A percentile compares a stretch with the other conserved stretches of the same genome.
phyloP scores from a whole-genome alignment of 1,140 invertebrate species.

The Pseudomyrmex dendroicus region DNA sequence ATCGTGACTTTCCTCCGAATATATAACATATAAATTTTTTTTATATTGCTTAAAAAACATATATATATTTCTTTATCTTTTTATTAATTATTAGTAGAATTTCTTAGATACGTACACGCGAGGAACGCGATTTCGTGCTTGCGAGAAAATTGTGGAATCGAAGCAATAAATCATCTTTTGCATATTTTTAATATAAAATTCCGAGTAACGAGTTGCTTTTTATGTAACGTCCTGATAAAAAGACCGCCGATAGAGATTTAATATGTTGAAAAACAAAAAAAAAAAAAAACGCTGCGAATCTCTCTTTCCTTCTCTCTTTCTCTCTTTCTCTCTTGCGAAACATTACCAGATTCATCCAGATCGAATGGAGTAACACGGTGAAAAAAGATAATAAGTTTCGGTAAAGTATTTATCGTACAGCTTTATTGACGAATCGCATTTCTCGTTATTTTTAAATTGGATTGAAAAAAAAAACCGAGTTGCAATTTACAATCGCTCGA shows the following conservation, averaged over 20 bases:
- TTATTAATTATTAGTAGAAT: not conserved
- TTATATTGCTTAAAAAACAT: not conserved
- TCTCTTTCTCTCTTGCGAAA: not conserved
- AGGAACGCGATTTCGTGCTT: not conserved
- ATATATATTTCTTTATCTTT: not conserved
- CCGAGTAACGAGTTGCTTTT: not conserved
- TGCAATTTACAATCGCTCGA: slow-evolving; percentile 28
- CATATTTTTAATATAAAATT: not conserved
- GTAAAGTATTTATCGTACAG: not conserved
- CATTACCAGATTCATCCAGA: not conserved
- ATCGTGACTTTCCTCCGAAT: slow-evolving; percentile 14
- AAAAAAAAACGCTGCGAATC: too few relatives aligned
- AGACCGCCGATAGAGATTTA: not conserved
- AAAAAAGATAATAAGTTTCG: not conserved
- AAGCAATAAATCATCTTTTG: not conserved
- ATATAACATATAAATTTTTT: slow-evolving; percentile 9
- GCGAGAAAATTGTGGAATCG: not conserved
- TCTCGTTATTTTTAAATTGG: slow-evolving; percentile 17
- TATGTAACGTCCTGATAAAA: not conserved
- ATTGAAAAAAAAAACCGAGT: not conserved
- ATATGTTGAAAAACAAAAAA: slow-evolving; percentile 5
- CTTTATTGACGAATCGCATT: not conserved
- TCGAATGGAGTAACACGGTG: not conserved
- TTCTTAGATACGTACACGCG: not conserved
- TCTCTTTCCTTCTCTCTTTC: too few relatives aligned